A percentile compares a stretch with the other conserved stretches of the same genome.
Evolutionary conservation across 2,797 vertebrate genomes (phyloP).

Genomic region (Gymnothorax reevesii): DNA sequence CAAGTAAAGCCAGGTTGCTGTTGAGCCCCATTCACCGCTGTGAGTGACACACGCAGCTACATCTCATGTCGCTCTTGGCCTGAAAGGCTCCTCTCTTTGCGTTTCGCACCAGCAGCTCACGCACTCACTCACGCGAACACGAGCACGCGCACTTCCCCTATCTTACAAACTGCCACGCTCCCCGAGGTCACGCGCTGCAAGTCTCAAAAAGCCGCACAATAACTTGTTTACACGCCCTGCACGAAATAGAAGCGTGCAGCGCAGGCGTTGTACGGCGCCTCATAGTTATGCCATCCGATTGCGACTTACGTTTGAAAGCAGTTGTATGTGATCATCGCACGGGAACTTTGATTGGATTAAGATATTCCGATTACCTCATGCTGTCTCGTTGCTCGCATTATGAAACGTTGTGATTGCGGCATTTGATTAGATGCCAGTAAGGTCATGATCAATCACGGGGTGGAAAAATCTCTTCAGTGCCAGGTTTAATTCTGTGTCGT

Average conservation of each 20-base stretch:
- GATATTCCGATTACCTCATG: constrained; percentile 1
- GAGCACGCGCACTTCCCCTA: background rate
- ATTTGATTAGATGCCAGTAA: constrained; percentile 21
- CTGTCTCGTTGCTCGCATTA: background rate
- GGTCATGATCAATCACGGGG: background rate
- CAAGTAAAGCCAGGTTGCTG: background rate
- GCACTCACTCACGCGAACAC: background rate
- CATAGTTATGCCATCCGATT: background rate
- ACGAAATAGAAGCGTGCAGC: background rate
- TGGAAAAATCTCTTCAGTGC: background rate
- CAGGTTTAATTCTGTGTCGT: constrained; percentile 59
- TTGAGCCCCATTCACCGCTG: background rate
- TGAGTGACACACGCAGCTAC: background rate
- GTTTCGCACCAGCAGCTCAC: background rate
- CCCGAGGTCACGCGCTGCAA: background rate
- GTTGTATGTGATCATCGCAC: background rate
- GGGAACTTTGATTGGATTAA: constrained; percentile 8
- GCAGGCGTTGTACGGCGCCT: no score
- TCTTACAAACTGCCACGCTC: background rate
- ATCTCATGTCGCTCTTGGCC: background rate
- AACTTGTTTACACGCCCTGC: background rate
- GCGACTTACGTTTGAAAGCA: background rate
- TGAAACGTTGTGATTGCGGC: constrained; percentile 24
- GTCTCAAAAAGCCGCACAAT: background rate
- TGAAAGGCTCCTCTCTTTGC: background rate